Evolutionary conservation across 1,140 invertebrate genomes (phyloP).

Genomic region (Pectinophora gossypiella): DNA sequence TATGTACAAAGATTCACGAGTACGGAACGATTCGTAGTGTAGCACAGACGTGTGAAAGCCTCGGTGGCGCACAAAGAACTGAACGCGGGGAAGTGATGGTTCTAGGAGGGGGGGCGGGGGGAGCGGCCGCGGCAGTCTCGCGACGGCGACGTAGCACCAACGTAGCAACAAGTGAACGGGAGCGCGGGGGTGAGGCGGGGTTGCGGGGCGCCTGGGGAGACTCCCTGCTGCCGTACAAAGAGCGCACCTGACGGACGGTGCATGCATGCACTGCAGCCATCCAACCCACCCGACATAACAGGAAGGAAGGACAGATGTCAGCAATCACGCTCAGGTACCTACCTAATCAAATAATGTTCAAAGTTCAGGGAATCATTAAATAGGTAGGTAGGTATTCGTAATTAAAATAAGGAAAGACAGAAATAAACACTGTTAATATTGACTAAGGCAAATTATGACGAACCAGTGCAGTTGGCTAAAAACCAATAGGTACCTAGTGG

Average conservation of each 20-base stretch:
- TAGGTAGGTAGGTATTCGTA: too few relatives aligned
- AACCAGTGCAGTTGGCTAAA: too few relatives aligned
- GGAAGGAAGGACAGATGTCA: conserved; percentile 59
- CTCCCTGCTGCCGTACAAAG: conserved; percentile 34
- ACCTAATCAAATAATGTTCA: too few relatives aligned
- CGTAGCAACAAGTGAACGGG: conserved; percentile 73
- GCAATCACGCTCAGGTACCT: too few relatives aligned
- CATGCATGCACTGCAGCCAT: conserved; percentile 32
- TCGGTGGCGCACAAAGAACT: conserved; percentile 68
- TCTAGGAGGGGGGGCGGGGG: conserved; percentile 31
- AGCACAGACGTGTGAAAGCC: conserved; percentile 47
- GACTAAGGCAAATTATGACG: too few relatives aligned
- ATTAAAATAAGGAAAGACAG: too few relatives aligned
- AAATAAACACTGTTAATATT: too few relatives aligned
- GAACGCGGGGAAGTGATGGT: conserved; percentile 56
- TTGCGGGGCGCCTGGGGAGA: conserved; percentile 28
- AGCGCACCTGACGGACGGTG: conserved; percentile 62
- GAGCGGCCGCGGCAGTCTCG: conserved; percentile 34
- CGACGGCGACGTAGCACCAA: conserved; percentile 52
- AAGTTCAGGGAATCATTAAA: too few relatives aligned
- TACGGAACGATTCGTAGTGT: conserved; percentile 38
- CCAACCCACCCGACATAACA: conserved; percentile 22
- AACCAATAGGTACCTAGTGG: not conserved
- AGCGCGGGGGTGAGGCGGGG: conserved; percentile 44
- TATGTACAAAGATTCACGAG: conserved; percentile 42